phyloP scores from a whole-genome alignment of 1,140 invertebrate genomes.

The Varroa destructor region DNA sequence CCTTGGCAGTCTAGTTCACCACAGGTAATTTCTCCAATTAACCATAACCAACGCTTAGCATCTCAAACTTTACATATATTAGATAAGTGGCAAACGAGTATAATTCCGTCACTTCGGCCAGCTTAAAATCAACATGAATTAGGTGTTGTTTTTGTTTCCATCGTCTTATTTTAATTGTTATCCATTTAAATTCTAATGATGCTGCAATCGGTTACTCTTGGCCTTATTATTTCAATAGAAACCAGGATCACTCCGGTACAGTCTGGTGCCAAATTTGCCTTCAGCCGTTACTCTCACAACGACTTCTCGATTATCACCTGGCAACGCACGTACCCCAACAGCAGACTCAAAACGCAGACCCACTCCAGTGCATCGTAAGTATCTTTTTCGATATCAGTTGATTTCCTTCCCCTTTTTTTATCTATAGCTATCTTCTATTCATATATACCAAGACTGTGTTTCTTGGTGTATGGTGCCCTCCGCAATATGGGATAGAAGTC shows the following conservation, averaged over 20 bases:
- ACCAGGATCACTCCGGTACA: conserved; percentile 12
- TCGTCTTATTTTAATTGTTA: too few species aligned
- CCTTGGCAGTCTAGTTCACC: neutral
- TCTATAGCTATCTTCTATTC: too few species aligned
- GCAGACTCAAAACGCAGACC: neutral
- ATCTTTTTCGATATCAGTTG: neutral
- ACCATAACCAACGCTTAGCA: too few species aligned
- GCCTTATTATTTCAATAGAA: neutral
- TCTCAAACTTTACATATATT: too few species aligned
- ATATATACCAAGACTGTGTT: neutral
- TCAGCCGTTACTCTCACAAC: neutral
- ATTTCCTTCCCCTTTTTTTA: neutral
- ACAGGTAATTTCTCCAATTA: neutral
- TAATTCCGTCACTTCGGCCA: too few species aligned
- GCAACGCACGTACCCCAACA: neutral
- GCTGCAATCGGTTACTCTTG: too few species aligned
- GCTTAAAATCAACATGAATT: too few species aligned
- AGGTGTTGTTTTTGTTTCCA: too few species aligned
- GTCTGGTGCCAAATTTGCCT: neutral
- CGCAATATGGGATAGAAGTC: neutral
- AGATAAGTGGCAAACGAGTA: too few species aligned
- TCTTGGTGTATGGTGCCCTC: neutral
- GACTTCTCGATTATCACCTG: neutral
- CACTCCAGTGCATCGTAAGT: conserved; percentile 20
- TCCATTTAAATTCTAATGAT: too few species aligned